These are phyloP conservation scores for Sarcophaga subvicina DNA, from an alignment of 2,888 invertebrate genomes.

Conservation along the genomic window DNA sequence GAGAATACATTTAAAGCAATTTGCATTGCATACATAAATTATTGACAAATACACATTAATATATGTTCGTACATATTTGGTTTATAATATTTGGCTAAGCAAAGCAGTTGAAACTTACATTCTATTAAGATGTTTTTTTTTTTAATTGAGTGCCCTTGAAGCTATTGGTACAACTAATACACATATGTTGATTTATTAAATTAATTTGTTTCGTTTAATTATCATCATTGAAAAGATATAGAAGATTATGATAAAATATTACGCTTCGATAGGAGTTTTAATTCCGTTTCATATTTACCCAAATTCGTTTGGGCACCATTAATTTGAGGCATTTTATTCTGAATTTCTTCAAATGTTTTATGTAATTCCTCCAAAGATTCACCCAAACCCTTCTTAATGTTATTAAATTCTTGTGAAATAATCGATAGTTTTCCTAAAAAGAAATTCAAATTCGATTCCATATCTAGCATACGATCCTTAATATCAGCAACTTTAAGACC, in stretches of 20 bases:
- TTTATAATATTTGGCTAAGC: conserved; percentile 31
- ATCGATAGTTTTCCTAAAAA: conserved; percentile 90
- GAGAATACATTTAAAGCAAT: conserved; percentile 45
- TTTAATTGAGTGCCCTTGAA: conserved; percentile 9
- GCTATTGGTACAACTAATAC: conserved; percentile 26
- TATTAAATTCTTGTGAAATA: conserved; percentile 92
- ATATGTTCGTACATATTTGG: conserved; percentile 10
- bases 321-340: conserved; percentile 81
- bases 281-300: conserved; percentile 78
- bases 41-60: not conserved
- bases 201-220: conserved; percentile 9
- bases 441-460: conserved; percentile 92
- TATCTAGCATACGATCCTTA: conserved; percentile 88
- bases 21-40: conserved; percentile 21
- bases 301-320: conserved; percentile 86
- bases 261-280: conserved; percentile 78
- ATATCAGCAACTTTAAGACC: conserved; percentile 90
- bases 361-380: conserved; percentile 88
- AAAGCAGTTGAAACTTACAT: conserved; percentile 42
- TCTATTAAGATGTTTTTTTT: conserved; percentile 35
- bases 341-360: conserved; percentile 85
- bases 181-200: conserved; percentile 3
- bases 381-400: conserved; percentile 89
- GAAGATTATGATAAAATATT: conserved; percentile 57
- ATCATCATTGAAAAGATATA: not conserved